Conservation (phyloP, 2,888 invertebrate genomes). For the Protonemura montana region DNA sequence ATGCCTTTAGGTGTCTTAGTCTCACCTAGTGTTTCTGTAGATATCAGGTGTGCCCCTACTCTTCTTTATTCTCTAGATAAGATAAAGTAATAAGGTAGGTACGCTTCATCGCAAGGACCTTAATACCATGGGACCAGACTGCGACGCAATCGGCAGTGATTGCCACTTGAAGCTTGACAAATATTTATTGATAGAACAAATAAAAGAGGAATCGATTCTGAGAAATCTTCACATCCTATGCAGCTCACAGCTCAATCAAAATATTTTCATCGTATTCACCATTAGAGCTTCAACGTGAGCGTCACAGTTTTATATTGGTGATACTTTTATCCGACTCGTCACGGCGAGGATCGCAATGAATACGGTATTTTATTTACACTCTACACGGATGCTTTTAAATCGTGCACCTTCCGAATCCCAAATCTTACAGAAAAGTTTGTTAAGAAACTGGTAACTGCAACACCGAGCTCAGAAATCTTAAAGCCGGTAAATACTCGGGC, state of each 20-base stretch:
- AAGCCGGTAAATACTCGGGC: not conserved
- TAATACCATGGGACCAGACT: not conserved
- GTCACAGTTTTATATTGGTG: too few relatives aligned
- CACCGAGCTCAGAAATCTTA: not conserved
- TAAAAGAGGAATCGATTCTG: not conserved
- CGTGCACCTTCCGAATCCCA: slow-evolving; percentile 1
- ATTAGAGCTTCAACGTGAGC: too few relatives aligned
- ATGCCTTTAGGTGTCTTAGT: too few relatives aligned
- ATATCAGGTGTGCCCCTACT: not conserved
- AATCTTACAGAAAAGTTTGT: not conserved
- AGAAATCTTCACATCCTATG: not conserved
- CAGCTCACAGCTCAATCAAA: too few relatives aligned
- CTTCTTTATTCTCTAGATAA: not conserved
- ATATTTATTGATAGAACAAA: slow-evolving; percentile 18
- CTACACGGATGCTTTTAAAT: not conserved
- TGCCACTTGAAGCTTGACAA: slow-evolving; percentile 13
- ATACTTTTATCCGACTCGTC: not conserved
- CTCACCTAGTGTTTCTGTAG: not conserved
- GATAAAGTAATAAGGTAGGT: not conserved
- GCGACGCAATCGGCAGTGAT: not conserved
- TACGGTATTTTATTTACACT: not conserved
- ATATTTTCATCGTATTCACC: too few relatives aligned
- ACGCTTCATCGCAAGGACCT: too few relatives aligned
- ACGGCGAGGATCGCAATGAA: not conserved
- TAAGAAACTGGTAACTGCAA: not conserved